Evolutionary conservation across 1,140 invertebrate species (phyloP).

Genomic region (Penaeus japonicus): DNA sequence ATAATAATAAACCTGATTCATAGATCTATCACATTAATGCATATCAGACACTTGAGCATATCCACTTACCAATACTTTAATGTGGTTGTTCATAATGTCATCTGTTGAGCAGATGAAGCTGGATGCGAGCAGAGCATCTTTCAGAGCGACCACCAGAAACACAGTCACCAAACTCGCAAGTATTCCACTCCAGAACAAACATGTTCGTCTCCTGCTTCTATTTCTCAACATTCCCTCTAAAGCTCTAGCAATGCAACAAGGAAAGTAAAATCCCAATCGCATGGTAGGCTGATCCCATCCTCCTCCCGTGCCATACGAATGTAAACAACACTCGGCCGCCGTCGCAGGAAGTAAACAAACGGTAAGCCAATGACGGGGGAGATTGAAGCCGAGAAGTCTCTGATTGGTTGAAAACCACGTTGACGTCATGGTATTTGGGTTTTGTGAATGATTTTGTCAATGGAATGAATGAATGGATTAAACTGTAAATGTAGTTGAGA

Average conservation of each 20-base stretch:
- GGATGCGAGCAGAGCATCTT: conserved; percentile 10
- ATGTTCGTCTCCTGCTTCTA: neutral
- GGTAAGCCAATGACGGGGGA: too few species aligned
- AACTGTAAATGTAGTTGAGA: too few species aligned
- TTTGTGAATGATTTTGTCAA: too few species aligned
- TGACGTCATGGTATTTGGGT: too few species aligned
- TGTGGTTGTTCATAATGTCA: conserved; percentile 34
- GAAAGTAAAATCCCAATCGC: conserved; percentile 26
- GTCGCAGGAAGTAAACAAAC: too few species aligned
- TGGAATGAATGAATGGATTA: too few species aligned
- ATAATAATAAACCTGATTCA: too few species aligned
- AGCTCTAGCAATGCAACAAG: conserved; percentile 33
- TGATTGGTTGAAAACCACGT: too few species aligned
- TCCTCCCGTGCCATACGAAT: too few species aligned
- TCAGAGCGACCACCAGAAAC: conserved; percentile 4
- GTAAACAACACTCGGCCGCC: too few species aligned
- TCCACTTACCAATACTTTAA: neutral
- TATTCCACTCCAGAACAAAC: neutral
- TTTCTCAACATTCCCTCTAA: conserved; percentile 24
- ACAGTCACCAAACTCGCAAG: neutral
- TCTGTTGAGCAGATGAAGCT: conserved; percentile 18
- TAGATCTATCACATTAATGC: neutral
- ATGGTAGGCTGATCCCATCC: neutral
- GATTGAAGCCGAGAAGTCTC: too few species aligned
- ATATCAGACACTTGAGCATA: neutral